These are phyloP conservation scores for Danionella dracula DNA, from an alignment of 2,797 vertebrate species.

Conservation along the genomic window DNA sequence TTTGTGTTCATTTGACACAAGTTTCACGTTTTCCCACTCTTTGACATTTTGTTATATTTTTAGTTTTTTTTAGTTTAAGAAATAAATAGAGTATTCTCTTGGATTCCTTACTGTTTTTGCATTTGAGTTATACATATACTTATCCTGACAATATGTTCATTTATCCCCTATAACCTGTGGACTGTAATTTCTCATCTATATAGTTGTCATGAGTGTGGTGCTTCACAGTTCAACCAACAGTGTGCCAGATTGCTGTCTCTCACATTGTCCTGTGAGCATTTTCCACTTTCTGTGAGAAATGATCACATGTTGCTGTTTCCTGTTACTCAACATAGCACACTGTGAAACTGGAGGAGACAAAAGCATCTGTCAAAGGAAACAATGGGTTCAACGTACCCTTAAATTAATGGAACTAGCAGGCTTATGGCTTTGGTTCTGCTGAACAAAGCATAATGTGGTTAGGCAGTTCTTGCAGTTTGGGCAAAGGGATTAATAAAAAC, in stretches of 20 bases:
- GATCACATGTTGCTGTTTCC: conserved; percentile 1
- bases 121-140: no score
- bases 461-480: background rate
- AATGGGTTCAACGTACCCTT: conserved; percentile 25
- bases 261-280: conserved; percentile 14
- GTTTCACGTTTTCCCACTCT: no score
- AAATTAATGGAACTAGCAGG: conserved; percentile 17
- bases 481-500: background rate
- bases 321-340: conserved; percentile 16
- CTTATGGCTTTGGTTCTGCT: background rate
- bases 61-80: no score
- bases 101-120: no score
- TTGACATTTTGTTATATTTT: no score
- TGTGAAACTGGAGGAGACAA: conserved; percentile 21
- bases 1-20: no score
- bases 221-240: conserved; percentile 20
- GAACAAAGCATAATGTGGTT: conserved; percentile 14
- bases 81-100: no score
- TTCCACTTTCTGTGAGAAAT: background rate
- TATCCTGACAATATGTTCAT: no score
- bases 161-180: no score
- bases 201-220: conserved; percentile 13
- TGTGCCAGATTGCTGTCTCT: conserved; percentile 13
- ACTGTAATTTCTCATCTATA: no score
- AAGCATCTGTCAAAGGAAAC: conserved; percentile 34